These are phyloP conservation scores for Lithosia quadra DNA, from an alignment of 2,888 invertebrate genomes.

Conservation along the genomic window DNA sequence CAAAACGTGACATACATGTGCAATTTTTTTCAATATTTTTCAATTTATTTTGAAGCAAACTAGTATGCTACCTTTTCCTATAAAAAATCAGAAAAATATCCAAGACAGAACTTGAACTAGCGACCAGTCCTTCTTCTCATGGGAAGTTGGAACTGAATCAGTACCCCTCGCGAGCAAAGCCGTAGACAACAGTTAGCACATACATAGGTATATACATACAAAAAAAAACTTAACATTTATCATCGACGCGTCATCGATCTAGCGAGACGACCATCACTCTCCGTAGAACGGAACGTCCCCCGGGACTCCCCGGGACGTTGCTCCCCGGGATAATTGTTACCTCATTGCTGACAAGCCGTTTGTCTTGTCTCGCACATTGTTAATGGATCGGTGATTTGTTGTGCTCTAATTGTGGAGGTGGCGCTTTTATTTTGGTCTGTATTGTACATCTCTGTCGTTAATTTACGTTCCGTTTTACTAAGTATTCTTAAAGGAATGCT, in stretches of 20 bases:
- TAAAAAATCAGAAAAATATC: too few relatives aligned
- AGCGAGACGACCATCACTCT: conserved; percentile 55
- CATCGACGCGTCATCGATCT: conserved; percentile 52
- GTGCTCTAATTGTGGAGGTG: conserved; percentile 61
- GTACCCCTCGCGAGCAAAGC: too few relatives aligned
- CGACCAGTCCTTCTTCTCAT: too few relatives aligned
- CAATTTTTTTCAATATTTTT: too few relatives aligned
- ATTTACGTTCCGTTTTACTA: neutral
- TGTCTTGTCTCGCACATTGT: conserved; percentile 69
- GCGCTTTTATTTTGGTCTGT: conserved; percentile 37
- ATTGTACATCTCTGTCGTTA: conserved; percentile 13
- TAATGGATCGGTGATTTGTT: conserved; percentile 79
- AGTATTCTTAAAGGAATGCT: neutral
- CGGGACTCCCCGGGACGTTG: conserved; percentile 52
- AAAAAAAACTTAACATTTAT: conserved; percentile 33
- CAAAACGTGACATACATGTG: too few relatives aligned
- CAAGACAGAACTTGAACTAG: too few relatives aligned
- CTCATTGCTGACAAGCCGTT: conserved; percentile 71
- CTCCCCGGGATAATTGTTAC: conserved; percentile 72
- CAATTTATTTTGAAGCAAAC: too few relatives aligned
- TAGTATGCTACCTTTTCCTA: too few relatives aligned
- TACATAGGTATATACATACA: neutral
- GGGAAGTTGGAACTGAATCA: too few relatives aligned
- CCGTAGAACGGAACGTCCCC: conserved; percentile 51
- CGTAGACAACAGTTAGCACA: too few relatives aligned